phyloP scores from a whole-genome alignment of 2,113 vertebrate genomes.

The Saccopteryx bilineata region DNA sequence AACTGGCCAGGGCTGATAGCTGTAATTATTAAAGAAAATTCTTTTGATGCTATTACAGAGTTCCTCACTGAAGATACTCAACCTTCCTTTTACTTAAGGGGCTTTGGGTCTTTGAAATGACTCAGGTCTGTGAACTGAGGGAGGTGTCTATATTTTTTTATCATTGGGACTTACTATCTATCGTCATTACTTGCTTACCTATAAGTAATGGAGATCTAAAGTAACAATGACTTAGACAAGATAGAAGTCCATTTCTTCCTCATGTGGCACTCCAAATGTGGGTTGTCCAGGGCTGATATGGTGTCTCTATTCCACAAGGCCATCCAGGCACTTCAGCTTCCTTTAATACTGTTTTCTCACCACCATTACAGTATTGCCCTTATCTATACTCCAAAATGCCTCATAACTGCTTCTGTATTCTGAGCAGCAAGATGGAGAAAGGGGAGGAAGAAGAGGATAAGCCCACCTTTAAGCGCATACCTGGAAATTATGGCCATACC shows the following conservation, averaged over 20 bases:
- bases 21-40: slow-evolving; percentile 22
- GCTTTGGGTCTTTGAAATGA: not conserved
- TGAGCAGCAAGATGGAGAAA: not conserved
- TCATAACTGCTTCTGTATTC: not conserved
- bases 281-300: not conserved
- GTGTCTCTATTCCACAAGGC: not conserved
- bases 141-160: not conserved
- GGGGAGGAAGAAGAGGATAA: not conserved
- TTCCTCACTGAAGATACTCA: not conserved
- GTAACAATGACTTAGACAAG: not conserved
- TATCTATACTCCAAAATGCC: not conserved
- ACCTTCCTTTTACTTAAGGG: slow-evolving; percentile 11
- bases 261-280: not conserved
- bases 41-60: not conserved
- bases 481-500: not conserved
- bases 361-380: not conserved
- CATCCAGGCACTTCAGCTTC: not conserved
- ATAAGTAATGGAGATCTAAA: not conserved
- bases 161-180: not conserved
- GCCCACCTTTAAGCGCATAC: not conserved
- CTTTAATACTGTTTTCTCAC: not conserved
- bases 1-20: not conserved
- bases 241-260: slow-evolving; percentile 24
- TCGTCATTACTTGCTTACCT: not conserved
- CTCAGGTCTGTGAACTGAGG: not conserved